Evolutionary conservation across 2,888 invertebrate genomes (phyloP), one percentile per base, ranked within the genome.

Genomic region (Nymphalis c-album): DNA sequence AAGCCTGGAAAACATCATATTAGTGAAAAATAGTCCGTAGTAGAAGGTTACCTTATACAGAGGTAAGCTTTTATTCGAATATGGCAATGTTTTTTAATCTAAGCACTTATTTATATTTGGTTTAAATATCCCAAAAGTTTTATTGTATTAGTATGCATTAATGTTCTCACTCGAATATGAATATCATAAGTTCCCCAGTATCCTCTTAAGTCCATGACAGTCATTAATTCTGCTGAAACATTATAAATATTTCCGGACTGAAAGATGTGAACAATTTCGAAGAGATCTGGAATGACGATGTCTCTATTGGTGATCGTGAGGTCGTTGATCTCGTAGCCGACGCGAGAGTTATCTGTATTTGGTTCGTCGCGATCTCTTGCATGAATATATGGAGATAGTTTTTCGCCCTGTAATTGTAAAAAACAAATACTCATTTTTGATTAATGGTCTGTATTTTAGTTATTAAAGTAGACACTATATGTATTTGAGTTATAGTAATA

Each of bases 181-280:
- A 95, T 82, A 16, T 78, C 79, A 79, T 94, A 94, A 1, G 87
- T 88, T 46, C 95, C 95, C 91, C 94, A 94, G 76, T 88, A 93
- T 1, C 93, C 93, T 73, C 80, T 85, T 45, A 95, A 78, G 70
- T 88, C 82, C 74, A 85, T 82, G 0, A 78, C 77, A 0, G 93
- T 88, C 71, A 85, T 81, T 8, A 94, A 81, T 66, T 91, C 87
- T 7, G 91, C 93, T 48, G 85, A 86, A 13, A 84, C 77, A 57
- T 86, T 85, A 45, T 83, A 77, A 53, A 83, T 80, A 60, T 74
- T 71, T 26, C 51, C 66, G 26, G 63, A 18, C n/a, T 31, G 55
- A 26, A 58, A 68, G 7, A 71, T 53, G 58, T 71, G 60, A 13
- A 55, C 51, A 13, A 69, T 69, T 20, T 68, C 72, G 77, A 91